phyloP scores from a whole-genome alignment of 2,113 vertebrate species.

The Halcyon senegalensis region DNA sequence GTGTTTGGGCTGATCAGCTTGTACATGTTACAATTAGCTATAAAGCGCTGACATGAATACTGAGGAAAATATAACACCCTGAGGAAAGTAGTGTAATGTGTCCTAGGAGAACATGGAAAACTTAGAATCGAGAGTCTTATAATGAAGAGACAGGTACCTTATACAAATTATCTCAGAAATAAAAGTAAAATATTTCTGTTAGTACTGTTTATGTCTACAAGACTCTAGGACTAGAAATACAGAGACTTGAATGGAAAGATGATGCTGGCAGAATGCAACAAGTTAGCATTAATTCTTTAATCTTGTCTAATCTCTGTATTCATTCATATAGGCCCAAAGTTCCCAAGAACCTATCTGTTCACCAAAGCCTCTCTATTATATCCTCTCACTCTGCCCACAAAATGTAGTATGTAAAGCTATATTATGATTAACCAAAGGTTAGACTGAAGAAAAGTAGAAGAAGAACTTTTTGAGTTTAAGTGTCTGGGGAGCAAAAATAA shows the following conservation, averaged over 20 bases:
- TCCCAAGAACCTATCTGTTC: neutral
- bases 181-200: neutral
- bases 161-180: neutral
- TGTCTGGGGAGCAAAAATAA: neutral
- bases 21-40: neutral
- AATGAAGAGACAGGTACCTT: neutral
- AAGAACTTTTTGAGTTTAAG: neutral
- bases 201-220: neutral
- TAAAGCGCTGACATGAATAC: neutral
- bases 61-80: neutral
- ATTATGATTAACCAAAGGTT: neutral
- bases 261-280: neutral
- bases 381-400: neutral
- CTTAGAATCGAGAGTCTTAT: neutral
- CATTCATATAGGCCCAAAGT: neutral
- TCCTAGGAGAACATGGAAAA: neutral
- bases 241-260: neutral
- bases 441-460: neutral
- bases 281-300: neutral
- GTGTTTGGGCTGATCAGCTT: neutral
- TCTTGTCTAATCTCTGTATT: neutral
- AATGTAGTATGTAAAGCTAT: neutral
- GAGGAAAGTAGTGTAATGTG: neutral
- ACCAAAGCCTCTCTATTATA: neutral
- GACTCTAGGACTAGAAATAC: neutral